phyloP scores from a whole-genome alignment of 2,113 vertebrate genomes.

The Ardeotis arabs region DNA sequence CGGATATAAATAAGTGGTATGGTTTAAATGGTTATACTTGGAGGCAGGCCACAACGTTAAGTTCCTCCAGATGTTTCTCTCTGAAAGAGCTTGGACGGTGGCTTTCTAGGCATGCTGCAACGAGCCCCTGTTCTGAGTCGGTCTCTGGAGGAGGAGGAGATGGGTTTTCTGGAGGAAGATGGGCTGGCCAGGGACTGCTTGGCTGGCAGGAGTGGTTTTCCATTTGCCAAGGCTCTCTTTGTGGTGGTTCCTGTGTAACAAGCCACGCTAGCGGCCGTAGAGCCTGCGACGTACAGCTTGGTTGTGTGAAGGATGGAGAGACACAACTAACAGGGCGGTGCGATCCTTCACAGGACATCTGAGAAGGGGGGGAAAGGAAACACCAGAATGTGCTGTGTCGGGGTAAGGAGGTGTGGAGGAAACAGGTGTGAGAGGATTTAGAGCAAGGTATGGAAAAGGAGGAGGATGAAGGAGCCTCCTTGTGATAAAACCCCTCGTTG shows the following conservation, averaged over 20 bases:
- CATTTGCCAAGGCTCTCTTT: not conserved
- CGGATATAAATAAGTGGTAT: not conserved
- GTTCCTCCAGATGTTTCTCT: constrained; percentile 6
- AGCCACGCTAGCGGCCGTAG: rapidly evolving
- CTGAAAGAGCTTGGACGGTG: not conserved
- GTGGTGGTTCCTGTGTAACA: not conserved
- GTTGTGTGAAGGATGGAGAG: not conserved
- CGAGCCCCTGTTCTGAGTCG: not conserved
- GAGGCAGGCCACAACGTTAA: not conserved
- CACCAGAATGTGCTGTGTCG: rapidly evolving
- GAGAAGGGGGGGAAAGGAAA: not conserved
- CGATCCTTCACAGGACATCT: rapidly evolving
- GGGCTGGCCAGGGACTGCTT: not conserved
- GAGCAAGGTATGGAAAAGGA: not conserved
- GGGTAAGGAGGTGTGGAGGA: not conserved
- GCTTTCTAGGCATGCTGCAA: not conserved
- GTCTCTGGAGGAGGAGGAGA: not conserved
- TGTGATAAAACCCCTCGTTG: not conserved
- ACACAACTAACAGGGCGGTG: not conserved
- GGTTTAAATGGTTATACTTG: not conserved
- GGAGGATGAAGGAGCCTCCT: not conserved
- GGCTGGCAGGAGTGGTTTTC: not conserved
- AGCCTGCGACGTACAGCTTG: not conserved
- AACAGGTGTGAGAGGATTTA: not conserved
- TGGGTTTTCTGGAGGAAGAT: not conserved